These are phyloP conservation scores for Xenus cinereus DNA, from an alignment of 2,113 vertebrate genomes.

Conservation along the genomic window DNA sequence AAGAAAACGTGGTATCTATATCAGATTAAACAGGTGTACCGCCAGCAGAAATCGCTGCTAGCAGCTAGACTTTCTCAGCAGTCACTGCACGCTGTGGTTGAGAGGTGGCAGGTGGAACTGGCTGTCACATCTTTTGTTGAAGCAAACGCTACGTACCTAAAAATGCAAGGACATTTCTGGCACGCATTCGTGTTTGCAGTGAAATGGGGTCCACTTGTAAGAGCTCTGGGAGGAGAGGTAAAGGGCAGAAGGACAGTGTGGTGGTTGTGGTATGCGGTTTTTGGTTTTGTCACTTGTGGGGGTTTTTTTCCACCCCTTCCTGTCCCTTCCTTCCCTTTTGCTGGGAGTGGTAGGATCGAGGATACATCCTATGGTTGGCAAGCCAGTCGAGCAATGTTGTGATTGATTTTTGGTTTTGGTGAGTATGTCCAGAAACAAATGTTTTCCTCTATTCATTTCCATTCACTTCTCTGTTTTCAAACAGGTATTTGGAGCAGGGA, in stretches of 20 bases:
- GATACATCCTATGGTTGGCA: neutral
- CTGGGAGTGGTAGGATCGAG: neutral
- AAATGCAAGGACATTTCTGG: neutral
- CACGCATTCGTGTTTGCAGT: neutral
- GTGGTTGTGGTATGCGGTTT: neutral
- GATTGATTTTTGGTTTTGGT: neutral
- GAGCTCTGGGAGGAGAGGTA: neutral
- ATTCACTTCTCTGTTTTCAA: neutral
- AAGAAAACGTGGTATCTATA: neutral
- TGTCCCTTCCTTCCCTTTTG: neutral
- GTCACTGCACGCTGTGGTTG: accelerated
- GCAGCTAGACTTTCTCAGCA: neutral
- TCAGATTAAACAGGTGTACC: neutral
- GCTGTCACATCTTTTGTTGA: neutral
- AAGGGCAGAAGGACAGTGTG: neutral
- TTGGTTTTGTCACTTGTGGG: neutral
- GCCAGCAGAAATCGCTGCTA: neutral
- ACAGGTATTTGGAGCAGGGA: conserved; percentile 98
- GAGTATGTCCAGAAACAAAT: neutral
- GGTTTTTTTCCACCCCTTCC: neutral
- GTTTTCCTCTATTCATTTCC: neutral
- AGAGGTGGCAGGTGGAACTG: neutral
- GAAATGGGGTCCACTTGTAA: neutral
- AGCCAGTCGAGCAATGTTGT: neutral
- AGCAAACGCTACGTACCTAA: neutral